Base-by-base conservation (phyloP, 2,113 vertebrate species). In the Dendropsophus ebraccatus region DNA sequence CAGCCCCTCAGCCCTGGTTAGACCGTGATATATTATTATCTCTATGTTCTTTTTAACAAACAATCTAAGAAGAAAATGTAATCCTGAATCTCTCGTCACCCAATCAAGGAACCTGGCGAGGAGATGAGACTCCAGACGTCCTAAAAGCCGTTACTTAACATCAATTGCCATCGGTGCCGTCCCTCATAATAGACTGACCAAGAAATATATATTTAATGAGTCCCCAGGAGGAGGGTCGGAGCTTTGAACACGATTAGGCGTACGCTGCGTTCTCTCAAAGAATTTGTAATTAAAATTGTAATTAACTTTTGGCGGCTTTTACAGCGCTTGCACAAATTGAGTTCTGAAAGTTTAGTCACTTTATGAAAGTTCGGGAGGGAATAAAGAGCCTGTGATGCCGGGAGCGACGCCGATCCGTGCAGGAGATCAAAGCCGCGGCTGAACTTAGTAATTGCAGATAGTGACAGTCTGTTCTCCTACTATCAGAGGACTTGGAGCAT, bases 251-350 rank as follows among this genome's bases (percentile, higher is more conserved):
- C 50, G 74, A 85, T 85, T 49, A 77, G 74, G 16, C 83, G 2
- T 67, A 65, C 83, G 14, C 21, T 49, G 37, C 54, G 25, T 65
- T 62, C 82, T 54, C 54, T 78, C 74, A 69, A 50, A 78, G 58
- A 67, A 85, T 85, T 65, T 85, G 28, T 85, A 85, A 85, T 85
- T 85, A 85, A 85, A 85, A 85, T 85, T 67, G 74, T 69, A 85
- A 85, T 85, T 85, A 85, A 69, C 83, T 85, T 67, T 75, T 65
- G 83, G 56, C 58, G 23, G 83, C 83, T 85, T 77, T 78, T 49
- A 85, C 74, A 76, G 58, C 32, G 41, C 54, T 77, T 49, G 73
- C 83, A 85, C 58, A 85, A 85, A 85, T 85, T 77, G 83, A 75
- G 56, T 77, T 85, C 45, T 77, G 83, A 35, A 76, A 78, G 83